Base-by-base conservation (phyloP, 2,888 invertebrate genomes). In the Lithosia quadra region DNA sequence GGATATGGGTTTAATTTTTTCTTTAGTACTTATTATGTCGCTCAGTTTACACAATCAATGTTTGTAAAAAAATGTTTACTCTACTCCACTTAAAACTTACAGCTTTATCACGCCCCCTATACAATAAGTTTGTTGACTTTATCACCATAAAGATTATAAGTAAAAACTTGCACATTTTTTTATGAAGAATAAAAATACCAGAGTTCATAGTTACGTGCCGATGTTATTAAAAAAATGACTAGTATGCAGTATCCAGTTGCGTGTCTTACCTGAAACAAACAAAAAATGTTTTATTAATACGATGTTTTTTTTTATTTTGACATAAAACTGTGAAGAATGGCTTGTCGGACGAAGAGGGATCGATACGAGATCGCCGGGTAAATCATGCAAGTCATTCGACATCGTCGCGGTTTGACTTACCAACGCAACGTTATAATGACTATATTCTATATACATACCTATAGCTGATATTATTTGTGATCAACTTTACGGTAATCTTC, bases 341-440 rank as follows among this genome's bases (percentile, higher is more conserved):
- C 81, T 83, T 77, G 77, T 78, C 76, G 84, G 76, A 76, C 76
- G 78, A 80, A 75, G 78, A 65, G 80, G 82, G 87, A 89, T 90
- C 90, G 85, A 91, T 91, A 90, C 77, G 83, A 86, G 86, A 88
- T 88, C 84, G 90, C 84, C 80, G 82, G 66, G 55, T 77, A 77
- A 86, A 88, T 86, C 85, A 83, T 89, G 91, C 92, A 91, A 93
- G 91, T 94, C 92, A 94, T 88, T 83, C 88, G 86, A 63, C 92
- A 91, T 93, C 91, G 88, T 90, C 90, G 90, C 77, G 89, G 92
- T 91, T 91, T 91, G 90, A 91, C 90, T 89, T 86, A 88, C 84
- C 83, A 57, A 76, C 84, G 84, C 59, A 73, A 68, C 74, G 83
- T 86, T 86, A 88, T 89, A 88, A 90, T 87, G 90, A 56, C 24